These are phyloP conservation scores for Channa striata DNA, from an alignment of 2,797 vertebrate genomes.

Conservation along the genomic window DNA sequence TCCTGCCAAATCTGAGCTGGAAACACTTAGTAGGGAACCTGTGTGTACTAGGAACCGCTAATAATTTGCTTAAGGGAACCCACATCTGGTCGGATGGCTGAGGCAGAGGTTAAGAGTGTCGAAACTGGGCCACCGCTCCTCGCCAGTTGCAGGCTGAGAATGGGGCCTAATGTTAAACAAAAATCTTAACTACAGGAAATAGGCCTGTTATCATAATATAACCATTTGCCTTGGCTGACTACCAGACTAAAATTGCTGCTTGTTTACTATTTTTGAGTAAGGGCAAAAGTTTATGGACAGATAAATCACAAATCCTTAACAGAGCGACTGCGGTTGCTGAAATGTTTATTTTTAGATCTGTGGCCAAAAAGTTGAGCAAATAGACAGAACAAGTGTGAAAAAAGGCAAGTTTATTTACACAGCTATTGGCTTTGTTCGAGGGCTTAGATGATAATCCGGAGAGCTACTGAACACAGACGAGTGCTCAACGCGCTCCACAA, in stretches of 20 bases:
- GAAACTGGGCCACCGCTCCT: slow-evolving; percentile 75
- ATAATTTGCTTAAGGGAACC: slow-evolving; percentile 94
- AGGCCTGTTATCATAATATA: slow-evolving; percentile 90
- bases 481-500: slow-evolving; percentile 35
- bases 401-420: slow-evolving; percentile 77
- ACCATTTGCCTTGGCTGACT: slow-evolving; percentile 91
- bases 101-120: slow-evolving; percentile 91
- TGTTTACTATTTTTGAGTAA: slow-evolving; percentile 87
- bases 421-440: slow-evolving; percentile 79
- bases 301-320: slow-evolving; percentile 73
- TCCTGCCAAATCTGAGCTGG: slow-evolving; percentile 88
- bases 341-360: slow-evolving; percentile 80
- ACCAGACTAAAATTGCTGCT: slow-evolving; percentile 86
- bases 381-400: slow-evolving; percentile 74
- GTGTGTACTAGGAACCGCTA: slow-evolving; percentile 90
- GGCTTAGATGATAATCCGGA: slow-evolving; percentile 77
- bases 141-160: slow-evolving; percentile 88
- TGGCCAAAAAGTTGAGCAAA: slow-evolving; percentile 76
- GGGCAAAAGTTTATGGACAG: slow-evolving; percentile 78
- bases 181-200: slow-evolving; percentile 95
- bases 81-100: slow-evolving; percentile 92
- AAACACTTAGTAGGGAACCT: slow-evolving; percentile 93
- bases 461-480: slow-evolving; percentile 66
- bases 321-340: slow-evolving; percentile 54
- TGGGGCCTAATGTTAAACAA: slow-evolving; percentile 90